These are phyloP conservation scores for Coptodon rendalli DNA, from an alignment of 2,113 vertebrate genomes.

Conservation along the genomic window DNA sequence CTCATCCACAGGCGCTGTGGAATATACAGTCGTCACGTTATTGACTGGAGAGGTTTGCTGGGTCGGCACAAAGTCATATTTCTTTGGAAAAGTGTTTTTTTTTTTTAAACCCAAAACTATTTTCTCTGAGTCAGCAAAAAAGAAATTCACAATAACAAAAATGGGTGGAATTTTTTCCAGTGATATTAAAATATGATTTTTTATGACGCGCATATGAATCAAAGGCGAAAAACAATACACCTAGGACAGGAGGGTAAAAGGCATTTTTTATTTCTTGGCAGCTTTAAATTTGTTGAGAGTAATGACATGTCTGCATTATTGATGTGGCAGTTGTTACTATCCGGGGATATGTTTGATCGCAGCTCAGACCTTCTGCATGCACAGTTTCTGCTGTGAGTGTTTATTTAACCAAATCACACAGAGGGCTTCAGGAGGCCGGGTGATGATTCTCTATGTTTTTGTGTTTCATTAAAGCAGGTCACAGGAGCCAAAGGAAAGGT, in stretches of 20 bases:
- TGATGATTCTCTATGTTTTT: background rate
- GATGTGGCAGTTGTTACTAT: background rate
- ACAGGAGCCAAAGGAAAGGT: slow-evolving; percentile 53
- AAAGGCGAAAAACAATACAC: background rate
- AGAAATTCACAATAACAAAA: background rate
- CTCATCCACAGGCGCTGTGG: background rate
- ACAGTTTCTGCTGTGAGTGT: background rate
- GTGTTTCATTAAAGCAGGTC: slow-evolving; percentile 23
- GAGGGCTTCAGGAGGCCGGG: background rate
- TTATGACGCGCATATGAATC: background rate
- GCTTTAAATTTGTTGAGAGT: background rate
- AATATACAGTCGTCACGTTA: background rate
- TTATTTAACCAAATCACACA: background rate
- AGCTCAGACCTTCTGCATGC: background rate
- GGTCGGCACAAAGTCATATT: background rate
- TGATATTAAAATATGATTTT: background rate
- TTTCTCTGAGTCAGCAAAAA: slow-evolving; percentile 16
- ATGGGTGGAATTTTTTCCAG: background rate
- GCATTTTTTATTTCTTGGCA: slow-evolving; percentile 11
- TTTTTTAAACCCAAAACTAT: rapidly evolving
- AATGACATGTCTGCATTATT: background rate
- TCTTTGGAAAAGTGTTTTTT: background rate
- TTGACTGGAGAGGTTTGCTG: background rate
- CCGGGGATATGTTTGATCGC: background rate
- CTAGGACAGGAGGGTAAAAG: background rate